Evolutionary conservation across 2,888 invertebrate species (phyloP).

Genomic region (Pyrocoelia pectoralis): DNA sequence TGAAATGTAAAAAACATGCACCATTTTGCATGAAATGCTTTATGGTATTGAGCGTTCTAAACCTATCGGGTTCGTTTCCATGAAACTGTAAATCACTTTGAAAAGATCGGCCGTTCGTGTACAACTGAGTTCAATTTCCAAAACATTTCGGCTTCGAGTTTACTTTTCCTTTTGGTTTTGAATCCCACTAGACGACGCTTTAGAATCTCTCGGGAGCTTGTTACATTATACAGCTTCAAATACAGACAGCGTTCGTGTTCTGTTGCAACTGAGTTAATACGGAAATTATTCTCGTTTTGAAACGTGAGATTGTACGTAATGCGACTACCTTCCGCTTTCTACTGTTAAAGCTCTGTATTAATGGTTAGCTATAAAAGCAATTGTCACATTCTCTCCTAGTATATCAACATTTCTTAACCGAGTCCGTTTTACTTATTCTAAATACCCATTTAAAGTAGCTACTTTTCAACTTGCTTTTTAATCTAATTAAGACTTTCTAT

Average conservation of each 20-base stretch:
- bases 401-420: neutral
- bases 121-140: slow-evolving; percentile 22
- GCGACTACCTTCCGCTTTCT: slow-evolving; percentile 4
- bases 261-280: slow-evolving; percentile 23
- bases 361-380: neutral
- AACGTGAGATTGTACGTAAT: slow-evolving; percentile 17
- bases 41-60: slow-evolving; percentile 19
- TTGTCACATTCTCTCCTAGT: neutral
- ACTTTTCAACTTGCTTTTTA: no score
- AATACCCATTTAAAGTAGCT: no score
- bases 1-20: neutral
- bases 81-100: slow-evolving; percentile 18
- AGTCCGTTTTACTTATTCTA: no score
- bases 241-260: slow-evolving; percentile 24
- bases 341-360: neutral
- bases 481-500: no score
- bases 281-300: slow-evolving; percentile 21
- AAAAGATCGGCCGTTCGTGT: slow-evolving; percentile 5
- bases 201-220: slow-evolving; percentile 27
- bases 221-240: slow-evolving; percentile 32
- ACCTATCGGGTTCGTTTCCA: slow-evolving; percentile 23
- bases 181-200: slow-evolving; percentile 28
- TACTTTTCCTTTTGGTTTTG: slow-evolving; percentile 25
- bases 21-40: neutral
- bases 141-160: slow-evolving; percentile 24